Conservation (phyloP, 2,797 vertebrate species). For the Miichthys miiuy region DNA sequence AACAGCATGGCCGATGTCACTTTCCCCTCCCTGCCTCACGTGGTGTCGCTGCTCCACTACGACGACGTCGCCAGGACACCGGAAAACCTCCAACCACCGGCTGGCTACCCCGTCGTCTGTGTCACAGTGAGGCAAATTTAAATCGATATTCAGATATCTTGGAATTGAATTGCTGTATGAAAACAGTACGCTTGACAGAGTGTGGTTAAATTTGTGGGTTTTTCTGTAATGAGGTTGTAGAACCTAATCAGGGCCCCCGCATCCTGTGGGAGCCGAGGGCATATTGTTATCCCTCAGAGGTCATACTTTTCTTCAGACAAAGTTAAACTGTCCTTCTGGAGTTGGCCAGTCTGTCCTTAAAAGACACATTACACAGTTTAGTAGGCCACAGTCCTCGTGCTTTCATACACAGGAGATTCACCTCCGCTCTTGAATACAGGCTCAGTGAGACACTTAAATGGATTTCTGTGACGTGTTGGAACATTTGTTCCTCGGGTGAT, state of each 20-base stretch:
- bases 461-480: conserved; percentile 65
- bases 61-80: conserved; percentile 85
- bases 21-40: conserved; percentile 93
- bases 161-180: not conserved
- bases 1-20: conserved; percentile 95
- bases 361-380: conserved; percentile 54
- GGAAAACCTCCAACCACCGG: conserved; percentile 83
- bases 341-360: conserved; percentile 42
- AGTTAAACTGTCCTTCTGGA: conserved; percentile 55
- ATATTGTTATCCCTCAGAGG: conserved; percentile 16
- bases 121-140: conserved; percentile 87
- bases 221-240: conserved; percentile 3
- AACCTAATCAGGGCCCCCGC: conserved; percentile 9
- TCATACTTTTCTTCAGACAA: conserved; percentile 33
- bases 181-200: not conserved
- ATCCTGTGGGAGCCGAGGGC: conserved; percentile 12
- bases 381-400: conserved; percentile 34
- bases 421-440: conserved; percentile 42
- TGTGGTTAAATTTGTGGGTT: not conserved
- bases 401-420: conserved; percentile 50
- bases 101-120: conserved; percentile 94
- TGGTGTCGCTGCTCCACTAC: conserved; percentile 91
- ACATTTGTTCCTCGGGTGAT: conserved; percentile 54
- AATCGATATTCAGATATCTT: not conserved
- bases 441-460: conserved; percentile 58